Evolutionary conservation across 2,797 vertebrate genomes (phyloP).

Genomic region (Dromococcyx pavoninus): DNA sequence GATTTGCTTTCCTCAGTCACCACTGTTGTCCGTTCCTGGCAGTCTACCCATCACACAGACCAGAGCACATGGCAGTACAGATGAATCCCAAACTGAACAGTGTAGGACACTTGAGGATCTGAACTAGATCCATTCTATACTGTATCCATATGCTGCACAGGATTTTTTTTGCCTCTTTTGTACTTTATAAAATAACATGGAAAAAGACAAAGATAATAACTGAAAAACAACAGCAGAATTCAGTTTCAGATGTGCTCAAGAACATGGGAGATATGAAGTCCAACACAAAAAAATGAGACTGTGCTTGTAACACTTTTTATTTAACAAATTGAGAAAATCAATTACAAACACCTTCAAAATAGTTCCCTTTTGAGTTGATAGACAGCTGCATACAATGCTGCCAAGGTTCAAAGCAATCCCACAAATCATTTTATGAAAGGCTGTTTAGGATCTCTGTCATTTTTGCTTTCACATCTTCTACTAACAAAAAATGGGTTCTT

Average conservation of each 20-base stretch:
- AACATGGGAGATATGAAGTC: neutral
- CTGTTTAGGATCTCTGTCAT: too few relatives aligned
- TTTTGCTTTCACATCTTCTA: too few relatives aligned
- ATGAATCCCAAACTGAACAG: neutral
- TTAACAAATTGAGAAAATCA: too few relatives aligned
- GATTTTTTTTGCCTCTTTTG: neutral
- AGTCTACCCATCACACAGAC: neutral
- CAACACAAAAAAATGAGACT: too few relatives aligned
- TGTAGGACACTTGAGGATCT: neutral
- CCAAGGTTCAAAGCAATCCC: too few relatives aligned
- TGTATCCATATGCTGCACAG: fast-evolving
- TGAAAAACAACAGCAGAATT: neutral
- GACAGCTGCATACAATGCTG: too few relatives aligned
- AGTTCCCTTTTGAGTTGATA: too few relatives aligned
- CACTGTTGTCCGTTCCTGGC: neutral
- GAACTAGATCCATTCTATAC: neutral
- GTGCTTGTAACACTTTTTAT: too few relatives aligned
- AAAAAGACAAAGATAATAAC: neutral
- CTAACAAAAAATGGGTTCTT: too few relatives aligned
- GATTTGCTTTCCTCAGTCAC: neutral
- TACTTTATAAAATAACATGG: neutral
- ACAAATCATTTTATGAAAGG: too few relatives aligned
- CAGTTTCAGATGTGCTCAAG: neutral
- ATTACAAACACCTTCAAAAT: too few relatives aligned
- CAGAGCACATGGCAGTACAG: neutral